Evolutionary conservation across 1,140 invertebrate genomes (phyloP).

Genomic region (Drosophila biarmipes): DNA sequence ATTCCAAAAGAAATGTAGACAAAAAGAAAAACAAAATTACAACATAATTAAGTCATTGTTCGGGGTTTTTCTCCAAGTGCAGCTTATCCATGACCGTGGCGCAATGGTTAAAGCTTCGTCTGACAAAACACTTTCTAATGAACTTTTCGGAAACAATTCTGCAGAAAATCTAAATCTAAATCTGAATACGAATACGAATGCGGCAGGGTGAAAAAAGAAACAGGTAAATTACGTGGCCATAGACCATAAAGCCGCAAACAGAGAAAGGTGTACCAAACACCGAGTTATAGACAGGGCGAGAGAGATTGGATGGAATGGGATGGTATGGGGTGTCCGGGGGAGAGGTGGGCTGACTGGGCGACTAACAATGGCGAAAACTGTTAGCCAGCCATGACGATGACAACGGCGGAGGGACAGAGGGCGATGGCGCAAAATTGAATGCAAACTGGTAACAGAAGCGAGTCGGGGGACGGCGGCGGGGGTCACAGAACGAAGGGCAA

Average conservation of each 20-base stretch:
- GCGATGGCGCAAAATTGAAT: slow-evolving; percentile 59
- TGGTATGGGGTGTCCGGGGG: background rate
- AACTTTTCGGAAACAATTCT: slow-evolving; percentile 75
- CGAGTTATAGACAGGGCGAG: slow-evolving; percentile 20
- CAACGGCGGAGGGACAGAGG: slow-evolving; percentile 26
- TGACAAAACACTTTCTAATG: slow-evolving; percentile 76
- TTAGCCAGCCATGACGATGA: slow-evolving; percentile 74
- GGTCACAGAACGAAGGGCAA: slow-evolving; percentile 47
- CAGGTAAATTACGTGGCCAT: slow-evolving; percentile 75
- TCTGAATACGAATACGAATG: slow-evolving; percentile 56
- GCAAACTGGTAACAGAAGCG: slow-evolving; percentile 39
- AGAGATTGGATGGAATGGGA: background rate
- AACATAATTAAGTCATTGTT: background rate
- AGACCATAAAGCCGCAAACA: slow-evolving; percentile 68
- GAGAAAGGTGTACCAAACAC: slow-evolving; percentile 24
- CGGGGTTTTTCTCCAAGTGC: slow-evolving; percentile 3
- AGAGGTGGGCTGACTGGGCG: slow-evolving; percentile 5
- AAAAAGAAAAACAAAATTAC: background rate
- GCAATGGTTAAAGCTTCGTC: slow-evolving; percentile 35
- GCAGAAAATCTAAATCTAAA: slow-evolving; percentile 63
- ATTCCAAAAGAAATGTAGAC: too few relatives aligned
- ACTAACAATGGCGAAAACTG: slow-evolving; percentile 73
- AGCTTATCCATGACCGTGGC: slow-evolving; percentile 56
- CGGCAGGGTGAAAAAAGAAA: slow-evolving; percentile 46
- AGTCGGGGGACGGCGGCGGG: background rate